These are phyloP conservation scores for Dryobota labecula DNA, from an alignment of 2,888 invertebrate species.

Conservation along the genomic window DNA sequence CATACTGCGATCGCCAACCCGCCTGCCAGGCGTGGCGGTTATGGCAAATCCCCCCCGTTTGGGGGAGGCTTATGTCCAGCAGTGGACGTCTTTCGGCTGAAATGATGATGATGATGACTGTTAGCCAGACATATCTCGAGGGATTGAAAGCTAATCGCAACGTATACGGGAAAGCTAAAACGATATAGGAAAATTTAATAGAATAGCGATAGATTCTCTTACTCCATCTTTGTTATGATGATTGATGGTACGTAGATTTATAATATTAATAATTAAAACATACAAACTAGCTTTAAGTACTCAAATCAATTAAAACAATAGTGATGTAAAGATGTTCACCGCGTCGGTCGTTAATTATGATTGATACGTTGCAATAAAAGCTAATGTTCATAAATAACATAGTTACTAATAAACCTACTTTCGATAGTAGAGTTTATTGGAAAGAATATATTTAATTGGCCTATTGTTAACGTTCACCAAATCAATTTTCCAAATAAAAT, in stretches of 20 bases:
- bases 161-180: not conserved
- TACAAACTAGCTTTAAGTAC: not conserved
- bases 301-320: constrained; percentile 19
- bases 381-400: constrained; percentile 3
- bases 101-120: no score
- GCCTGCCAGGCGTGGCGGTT: no score
- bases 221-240: not conserved
- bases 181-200: not conserved
- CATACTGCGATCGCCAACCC: no score
- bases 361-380: constrained; percentile 20
- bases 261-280: not conserved
- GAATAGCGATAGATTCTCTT: not conserved
- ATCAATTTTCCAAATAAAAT: not conserved
- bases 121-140: not conserved
- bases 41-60: no score
- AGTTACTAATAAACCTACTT: constrained; percentile 33
- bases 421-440: not conserved
- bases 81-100: no score
- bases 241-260: not conserved
- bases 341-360: constrained; percentile 11
- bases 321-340: not conserved
- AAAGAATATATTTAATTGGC: not conserved
- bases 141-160: not conserved
- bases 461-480: not conserved
- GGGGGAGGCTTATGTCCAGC: no score